Base-by-base conservation (phyloP, 1,140 invertebrate genomes). In the Carposina sasakii region DNA sequence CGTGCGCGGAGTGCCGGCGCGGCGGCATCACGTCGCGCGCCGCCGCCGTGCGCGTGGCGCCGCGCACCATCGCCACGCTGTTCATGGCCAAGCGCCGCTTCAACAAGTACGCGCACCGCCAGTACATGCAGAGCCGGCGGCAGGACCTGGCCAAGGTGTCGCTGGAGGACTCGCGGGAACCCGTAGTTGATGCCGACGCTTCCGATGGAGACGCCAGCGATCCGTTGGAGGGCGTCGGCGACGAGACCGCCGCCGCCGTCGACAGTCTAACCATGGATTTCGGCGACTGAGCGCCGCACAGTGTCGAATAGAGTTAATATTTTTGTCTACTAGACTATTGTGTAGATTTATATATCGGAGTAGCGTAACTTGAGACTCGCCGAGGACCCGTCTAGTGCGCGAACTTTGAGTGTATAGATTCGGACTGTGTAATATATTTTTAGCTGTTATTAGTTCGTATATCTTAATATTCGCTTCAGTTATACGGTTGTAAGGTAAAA, bases 101-200 rank as follows among this genome's bases (percentile, higher is more conserved):
- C 77, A 83, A 83, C 77, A 83, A 81, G 66, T 81, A 81, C 74
- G 76, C 76, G 63, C 79, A 83, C 57, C 75, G 76, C 43, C 77
- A 83, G 69, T 81, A 81, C 70, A 47, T 82, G 58, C 58, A 63
- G 53, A 66, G 57, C 50, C 63, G 73, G 22, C 13, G 43, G 51
- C 62, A 52, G 44, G 48, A 52, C 48, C 48, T 21, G 43, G 49
- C 19, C 17, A 31, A 23, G 26, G 44, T 2, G 31, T 43, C 22
- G 41, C 44, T n/a, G n/a, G 20, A 20, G 28, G 56, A 37, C 48
- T 33, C 31, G 45, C 49, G 40, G 22, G 42, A 24, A 42, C 56
- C 46, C 37, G 39, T 40, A 36, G 40, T 44, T 42, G 51, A 57
- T 9, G 21, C 48, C 19, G 31, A 24, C 21, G 17, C 16, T 9